Evolutionary conservation across 2,113 vertebrate genomes (phyloP).

Genomic region (Vombatus ursinus): DNA sequence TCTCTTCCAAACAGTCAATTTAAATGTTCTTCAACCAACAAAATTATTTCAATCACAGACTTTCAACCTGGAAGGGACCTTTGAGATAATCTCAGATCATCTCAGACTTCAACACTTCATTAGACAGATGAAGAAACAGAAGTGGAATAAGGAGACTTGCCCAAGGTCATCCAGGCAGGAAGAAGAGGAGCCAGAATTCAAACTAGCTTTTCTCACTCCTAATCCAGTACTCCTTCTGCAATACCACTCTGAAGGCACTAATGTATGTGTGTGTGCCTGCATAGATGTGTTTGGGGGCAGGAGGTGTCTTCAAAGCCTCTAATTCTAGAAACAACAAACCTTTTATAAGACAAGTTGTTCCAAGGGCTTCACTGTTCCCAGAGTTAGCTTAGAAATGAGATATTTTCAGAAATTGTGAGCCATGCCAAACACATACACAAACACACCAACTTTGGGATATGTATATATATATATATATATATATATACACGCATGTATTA

Average conservation of each 20-base stretch:
- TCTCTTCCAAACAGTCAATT: not conserved
- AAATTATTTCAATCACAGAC: not conserved
- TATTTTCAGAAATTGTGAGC: slow-evolving; percentile 25
- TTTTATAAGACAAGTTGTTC: not conserved
- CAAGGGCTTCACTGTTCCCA: not conserved
- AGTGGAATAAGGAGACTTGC: not conserved
- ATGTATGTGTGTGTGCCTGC: not conserved
- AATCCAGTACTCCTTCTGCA: not conserved
- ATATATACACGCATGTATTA: not conserved
- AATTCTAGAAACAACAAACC: not conserved
- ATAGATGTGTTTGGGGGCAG: not conserved
- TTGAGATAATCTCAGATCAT: not conserved
- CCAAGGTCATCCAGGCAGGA: not conserved
- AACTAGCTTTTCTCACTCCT: not conserved
- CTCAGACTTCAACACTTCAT: not conserved
- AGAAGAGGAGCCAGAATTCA: not conserved
- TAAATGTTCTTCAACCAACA: not conserved
- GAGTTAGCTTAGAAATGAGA: not conserved
- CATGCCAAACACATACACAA: slow-evolving; percentile 10
- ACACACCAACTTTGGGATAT: not conserved
- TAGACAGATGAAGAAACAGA: not conserved
- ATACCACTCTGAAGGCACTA: not conserved
- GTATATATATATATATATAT: too few relatives aligned
- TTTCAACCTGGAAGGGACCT: not conserved
- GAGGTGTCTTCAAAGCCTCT: not conserved